Evolutionary conservation across 37 sponge, comb jelly and placozoan genomes (phyloP).

Genomic region (Ianthella basta): DNA sequence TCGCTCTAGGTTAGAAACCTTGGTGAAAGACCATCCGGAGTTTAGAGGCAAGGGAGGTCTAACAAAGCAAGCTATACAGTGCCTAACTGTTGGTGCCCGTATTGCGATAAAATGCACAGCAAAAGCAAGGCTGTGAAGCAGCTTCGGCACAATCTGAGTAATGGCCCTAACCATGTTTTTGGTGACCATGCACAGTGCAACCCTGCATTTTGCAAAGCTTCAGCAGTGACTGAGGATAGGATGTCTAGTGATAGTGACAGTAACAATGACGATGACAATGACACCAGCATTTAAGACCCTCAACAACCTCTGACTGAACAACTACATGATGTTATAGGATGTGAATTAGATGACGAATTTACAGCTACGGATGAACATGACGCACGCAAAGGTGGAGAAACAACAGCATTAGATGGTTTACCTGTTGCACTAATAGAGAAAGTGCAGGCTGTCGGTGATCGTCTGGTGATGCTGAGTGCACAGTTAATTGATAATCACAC

Average conservation of each 20-base stretch:
- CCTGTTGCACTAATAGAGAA: neutral
- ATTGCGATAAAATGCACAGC: conserved; percentile 29
- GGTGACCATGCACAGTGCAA: conserved; percentile 36
- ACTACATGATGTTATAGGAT: neutral
- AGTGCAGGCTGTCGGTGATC: conserved; percentile 12
- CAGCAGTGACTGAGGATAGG: neutral
- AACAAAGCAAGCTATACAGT: neutral
- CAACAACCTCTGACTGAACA: neutral
- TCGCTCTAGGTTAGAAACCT: neutral
- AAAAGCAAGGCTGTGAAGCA: neutral
- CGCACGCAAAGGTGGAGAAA: neutral
- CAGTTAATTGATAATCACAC: conserved; percentile 34
- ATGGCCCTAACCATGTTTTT: conserved; percentile 38
- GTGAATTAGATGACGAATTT: neutral
- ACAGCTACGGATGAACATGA: neutral
- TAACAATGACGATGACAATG: neutral
- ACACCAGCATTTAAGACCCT: neutral
- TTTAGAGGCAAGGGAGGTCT: conserved; percentile 19
- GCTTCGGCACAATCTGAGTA: conserved; percentile 39
- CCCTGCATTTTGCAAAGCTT: conserved; percentile 7
- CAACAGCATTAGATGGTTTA: neutral
- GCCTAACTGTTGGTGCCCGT: conserved; percentile 17
- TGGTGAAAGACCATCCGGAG: conserved; percentile 23
- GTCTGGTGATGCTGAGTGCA: conserved; percentile 2
- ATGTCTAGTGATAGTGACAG: neutral